Evolutionary conservation across 1,140 invertebrate species (phyloP).

Genomic region (Galleria mellonella): DNA sequence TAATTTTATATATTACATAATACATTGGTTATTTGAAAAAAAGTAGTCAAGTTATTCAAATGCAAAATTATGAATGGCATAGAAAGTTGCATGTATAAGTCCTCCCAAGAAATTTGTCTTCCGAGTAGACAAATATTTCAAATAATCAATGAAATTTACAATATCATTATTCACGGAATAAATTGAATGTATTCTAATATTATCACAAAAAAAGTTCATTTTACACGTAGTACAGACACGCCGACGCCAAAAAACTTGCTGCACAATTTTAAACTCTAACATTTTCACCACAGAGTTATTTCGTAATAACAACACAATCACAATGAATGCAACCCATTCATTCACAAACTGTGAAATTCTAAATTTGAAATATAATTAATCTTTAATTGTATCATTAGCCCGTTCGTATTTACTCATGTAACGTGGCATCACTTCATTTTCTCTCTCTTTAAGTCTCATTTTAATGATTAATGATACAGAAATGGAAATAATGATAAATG

Average conservation of each 20-base stretch:
- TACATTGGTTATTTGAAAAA: too few relatives aligned
- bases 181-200: conserved; percentile 25
- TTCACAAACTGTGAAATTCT: conserved; percentile 44
- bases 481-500: conserved; percentile 58
- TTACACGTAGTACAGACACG: conserved; percentile 25
- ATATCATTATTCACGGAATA: conserved; percentile 33
- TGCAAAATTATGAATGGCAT: neutral
- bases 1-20: too few relatives aligned
- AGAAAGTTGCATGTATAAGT: neutral
- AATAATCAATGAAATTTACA: conserved; percentile 31
- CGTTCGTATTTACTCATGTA: conserved; percentile 57
- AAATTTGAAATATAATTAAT: conserved; percentile 57
- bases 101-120: neutral
- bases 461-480: conserved; percentile 58
- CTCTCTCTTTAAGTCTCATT: conserved; percentile 71
- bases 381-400: conserved; percentile 69
- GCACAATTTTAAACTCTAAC: conserved; percentile 5
- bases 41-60: too few relatives aligned
- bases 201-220: conserved; percentile 15
- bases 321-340: conserved; percentile 26
- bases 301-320: conserved; percentile 3
- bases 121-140: conserved; percentile 13
- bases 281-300: conserved; percentile 14
- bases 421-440: conserved; percentile 61
- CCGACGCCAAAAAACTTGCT: conserved; percentile 33